Conservation (phyloP, 2,888 invertebrate species). For the Aphidius colemani region DNA sequence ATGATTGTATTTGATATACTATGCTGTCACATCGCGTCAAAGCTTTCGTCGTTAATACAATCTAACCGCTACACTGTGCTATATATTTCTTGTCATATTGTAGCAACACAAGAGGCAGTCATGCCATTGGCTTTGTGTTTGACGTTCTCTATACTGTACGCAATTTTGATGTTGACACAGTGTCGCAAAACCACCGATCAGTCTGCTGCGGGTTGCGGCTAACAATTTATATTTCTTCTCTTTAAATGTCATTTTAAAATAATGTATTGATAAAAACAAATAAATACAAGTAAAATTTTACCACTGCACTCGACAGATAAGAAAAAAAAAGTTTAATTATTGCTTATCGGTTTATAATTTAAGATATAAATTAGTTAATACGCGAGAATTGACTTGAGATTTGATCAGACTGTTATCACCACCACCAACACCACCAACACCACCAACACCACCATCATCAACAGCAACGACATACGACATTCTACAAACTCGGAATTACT, state of each 20-base stretch:
- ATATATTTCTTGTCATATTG: slow-evolving; percentile 11
- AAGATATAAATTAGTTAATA: too few relatives aligned
- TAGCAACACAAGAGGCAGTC: slow-evolving; percentile 3
- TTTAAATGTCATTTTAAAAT: too few relatives aligned
- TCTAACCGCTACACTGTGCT: not conserved
- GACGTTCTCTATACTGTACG: slow-evolving; percentile 19
- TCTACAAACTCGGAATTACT: slow-evolving; percentile 14
- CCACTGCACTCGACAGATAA: too few relatives aligned
- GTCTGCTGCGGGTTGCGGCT: slow-evolving; percentile 28
- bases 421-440: too few relatives aligned
- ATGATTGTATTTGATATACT: slow-evolving; percentile 9
- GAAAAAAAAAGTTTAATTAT: too few relatives aligned
- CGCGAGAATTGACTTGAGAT: too few relatives aligned
- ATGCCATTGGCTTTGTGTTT: slow-evolving; percentile 19
- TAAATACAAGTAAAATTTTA: too few relatives aligned
- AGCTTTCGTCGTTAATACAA: not conserved
- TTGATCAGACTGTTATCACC: too few relatives aligned
- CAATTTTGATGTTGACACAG: slow-evolving; percentile 32
- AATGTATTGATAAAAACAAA: too few relatives aligned
- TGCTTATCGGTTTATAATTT: too few relatives aligned
- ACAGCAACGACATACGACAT: slow-evolving; percentile 19
- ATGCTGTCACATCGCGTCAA: not conserved
- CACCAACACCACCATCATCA: too few relatives aligned
- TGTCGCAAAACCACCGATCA: slow-evolving; percentile 33
- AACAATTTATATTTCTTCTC: not conserved